These are phyloP conservation scores for Cotesia congregata DNA, from an alignment of 2,888 invertebrate species.

Conservation along the genomic window DNA sequence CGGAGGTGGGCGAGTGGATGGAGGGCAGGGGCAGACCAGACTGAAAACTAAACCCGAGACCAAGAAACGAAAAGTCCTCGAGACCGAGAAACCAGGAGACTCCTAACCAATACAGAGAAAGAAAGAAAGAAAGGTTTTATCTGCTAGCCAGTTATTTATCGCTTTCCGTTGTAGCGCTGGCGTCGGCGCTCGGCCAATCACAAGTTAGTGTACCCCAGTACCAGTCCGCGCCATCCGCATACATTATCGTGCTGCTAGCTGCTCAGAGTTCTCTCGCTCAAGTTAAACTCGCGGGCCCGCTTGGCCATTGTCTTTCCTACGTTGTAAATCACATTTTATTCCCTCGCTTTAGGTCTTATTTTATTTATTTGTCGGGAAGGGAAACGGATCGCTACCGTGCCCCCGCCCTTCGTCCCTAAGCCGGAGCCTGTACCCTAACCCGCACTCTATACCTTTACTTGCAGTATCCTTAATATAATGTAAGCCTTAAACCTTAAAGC, in stretches of 20 bases:
- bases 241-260: slow-evolving; percentile 61
- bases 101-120: too few species aligned
- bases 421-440: background rate
- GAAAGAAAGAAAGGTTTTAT: slow-evolving; percentile 66
- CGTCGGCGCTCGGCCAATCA: slow-evolving; percentile 68
- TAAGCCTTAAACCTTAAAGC: slow-evolving; percentile 15
- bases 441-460: too few species aligned
- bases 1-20: slow-evolving; percentile 35
- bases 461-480: background rate
- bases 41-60: slow-evolving; percentile 33
- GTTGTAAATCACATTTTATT: slow-evolving; percentile 71
- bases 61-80: background rate
- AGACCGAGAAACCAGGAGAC: too few species aligned
- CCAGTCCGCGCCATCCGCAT: slow-evolving; percentile 70
- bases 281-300: slow-evolving; percentile 49
- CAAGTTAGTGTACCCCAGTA: slow-evolving; percentile 68
- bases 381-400: slow-evolving; percentile 69
- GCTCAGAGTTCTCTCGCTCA: slow-evolving; percentile 1
- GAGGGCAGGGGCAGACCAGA: slow-evolving; percentile 34
- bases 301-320: slow-evolving; percentile 69
- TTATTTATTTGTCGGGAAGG: slow-evolving; percentile 69
- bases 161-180: slow-evolving; percentile 70
- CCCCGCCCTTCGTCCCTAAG: slow-evolving; percentile 42
- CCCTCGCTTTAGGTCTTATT: slow-evolving; percentile 69
- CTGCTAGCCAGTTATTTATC: slow-evolving; percentile 68